These are phyloP conservation scores for Idaea straminata DNA, from an alignment of 2,888 invertebrate genomes.

Conservation along the genomic window DNA sequence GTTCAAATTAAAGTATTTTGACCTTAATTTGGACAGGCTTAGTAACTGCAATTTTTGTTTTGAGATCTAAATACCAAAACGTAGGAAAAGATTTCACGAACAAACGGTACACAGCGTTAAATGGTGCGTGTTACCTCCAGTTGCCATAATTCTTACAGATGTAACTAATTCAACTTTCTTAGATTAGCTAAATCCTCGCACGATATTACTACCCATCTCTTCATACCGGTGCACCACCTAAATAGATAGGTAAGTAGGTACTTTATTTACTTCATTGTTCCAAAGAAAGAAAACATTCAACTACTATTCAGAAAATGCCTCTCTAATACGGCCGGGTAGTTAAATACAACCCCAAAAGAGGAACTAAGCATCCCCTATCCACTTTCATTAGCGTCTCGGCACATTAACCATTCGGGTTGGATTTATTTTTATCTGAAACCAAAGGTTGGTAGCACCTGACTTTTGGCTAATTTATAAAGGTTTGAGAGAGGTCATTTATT, in stretches of 20 bases:
- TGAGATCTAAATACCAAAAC: no score
- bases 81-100: no score
- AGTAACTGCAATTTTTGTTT: no score
- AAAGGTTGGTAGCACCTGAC: conserved; percentile 31
- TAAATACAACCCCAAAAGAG: not conserved
- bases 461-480: conserved; percentile 41
- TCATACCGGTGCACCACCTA: not conserved
- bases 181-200: no score
- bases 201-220: no score
- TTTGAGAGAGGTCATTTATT: conserved; percentile 30
- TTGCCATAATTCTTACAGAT: no score
- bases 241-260: not conserved
- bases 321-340: not conserved
- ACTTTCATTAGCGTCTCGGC: conserved; percentile 25
- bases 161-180: no score
- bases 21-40: no score
- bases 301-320: not conserved
- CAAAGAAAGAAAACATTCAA: not conserved
- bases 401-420: conserved; percentile 28
- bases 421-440: conserved; percentile 57
- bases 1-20: no score
- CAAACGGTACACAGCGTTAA: no score
- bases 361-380: conserved; percentile 5
- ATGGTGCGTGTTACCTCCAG: no score
- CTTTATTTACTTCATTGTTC: not conserved